phyloP scores from a whole-genome alignment of 2,888 invertebrate genomes.

The Maniola hyperantus region DNA sequence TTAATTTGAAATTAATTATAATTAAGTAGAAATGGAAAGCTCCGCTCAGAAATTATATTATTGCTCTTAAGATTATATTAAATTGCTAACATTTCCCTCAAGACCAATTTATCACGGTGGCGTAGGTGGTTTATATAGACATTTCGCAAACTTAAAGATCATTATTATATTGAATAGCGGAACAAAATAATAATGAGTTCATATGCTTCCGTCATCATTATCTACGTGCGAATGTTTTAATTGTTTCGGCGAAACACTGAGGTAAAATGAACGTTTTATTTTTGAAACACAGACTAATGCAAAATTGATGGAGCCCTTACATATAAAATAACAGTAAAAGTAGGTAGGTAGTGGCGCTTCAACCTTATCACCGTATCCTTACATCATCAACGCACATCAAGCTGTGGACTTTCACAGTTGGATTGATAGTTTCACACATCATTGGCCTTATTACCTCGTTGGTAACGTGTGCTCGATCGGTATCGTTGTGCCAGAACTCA shows the following conservation, averaged over 20 bases:
- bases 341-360: too few species aligned
- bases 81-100: neutral
- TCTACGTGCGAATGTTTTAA: constrained; percentile 38
- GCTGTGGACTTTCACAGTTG: too few species aligned
- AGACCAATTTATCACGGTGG: neutral
- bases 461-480: too few species aligned
- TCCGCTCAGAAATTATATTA: neutral
- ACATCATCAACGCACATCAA: too few species aligned
- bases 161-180: constrained; percentile 13
- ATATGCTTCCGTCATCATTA: constrained; percentile 31
- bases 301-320: neutral
- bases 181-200: constrained; percentile 34
- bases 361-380: too few species aligned
- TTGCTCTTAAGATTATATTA: neutral
- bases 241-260: constrained; percentile 37
- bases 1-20: neutral
- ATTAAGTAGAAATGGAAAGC: neutral
- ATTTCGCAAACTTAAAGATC: constrained; percentile 5
- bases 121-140: neutral
- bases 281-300: constrained; percentile 2
- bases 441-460: too few species aligned
- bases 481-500: too few species aligned
- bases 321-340: neutral
- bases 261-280: constrained; percentile 32
- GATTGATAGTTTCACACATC: too few species aligned